Base-by-base conservation (phyloP, 2,797 vertebrate species). In the Capromys pilorides region DNA sequence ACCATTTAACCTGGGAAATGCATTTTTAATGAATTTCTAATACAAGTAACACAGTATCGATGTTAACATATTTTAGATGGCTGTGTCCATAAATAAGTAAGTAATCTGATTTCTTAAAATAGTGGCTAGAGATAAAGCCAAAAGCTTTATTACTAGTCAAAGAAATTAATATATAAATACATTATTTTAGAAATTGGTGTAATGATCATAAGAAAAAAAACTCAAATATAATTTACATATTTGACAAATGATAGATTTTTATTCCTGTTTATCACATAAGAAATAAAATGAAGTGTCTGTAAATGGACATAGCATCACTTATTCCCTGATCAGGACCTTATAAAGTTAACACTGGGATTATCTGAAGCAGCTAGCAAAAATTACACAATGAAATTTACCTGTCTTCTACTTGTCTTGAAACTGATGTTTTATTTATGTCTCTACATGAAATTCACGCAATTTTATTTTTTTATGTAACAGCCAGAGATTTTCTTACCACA, bases 101-200 rank as follows among this genome's bases (percentile, higher is more conserved):
- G 54, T 78, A 85, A 31, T 2, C 19, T 78, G 31, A 73, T 36
- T 31, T 31, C 39, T 96, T 90, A 36, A 95, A 92, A 82, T 67
- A 62, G 3, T 85, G 54, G 59, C 5, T 54, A 26, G 14, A 57
- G 11, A 66, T 64, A 36, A 87, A 82, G 14, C 19, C 73, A 33
- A 85, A 19, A 67, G 3, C 61, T 73, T 66, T 3, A 73, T 62
- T 66, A 0, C 82, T 88, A 88, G 75, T 86, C 57, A 4, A 89
- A 51, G 28, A 92, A 89, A 79, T 82, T 83, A 33, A 21, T 69
- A 59, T 54, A 8, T 80, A 28, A 2, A 39, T 69, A 28, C 45
- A 66, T 7, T 6, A 1, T 26, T 88, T 94, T 90, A 57, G 21
- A 84, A 95, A 73, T 31, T 5, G n/a, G 5, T 67, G 10, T 45